Percentiles rank a stretch among this genome's conserved stretches.
phyloP scores from a whole-genome alignment of 2,888 invertebrate genomes.

The Heliconius aoede region DNA sequence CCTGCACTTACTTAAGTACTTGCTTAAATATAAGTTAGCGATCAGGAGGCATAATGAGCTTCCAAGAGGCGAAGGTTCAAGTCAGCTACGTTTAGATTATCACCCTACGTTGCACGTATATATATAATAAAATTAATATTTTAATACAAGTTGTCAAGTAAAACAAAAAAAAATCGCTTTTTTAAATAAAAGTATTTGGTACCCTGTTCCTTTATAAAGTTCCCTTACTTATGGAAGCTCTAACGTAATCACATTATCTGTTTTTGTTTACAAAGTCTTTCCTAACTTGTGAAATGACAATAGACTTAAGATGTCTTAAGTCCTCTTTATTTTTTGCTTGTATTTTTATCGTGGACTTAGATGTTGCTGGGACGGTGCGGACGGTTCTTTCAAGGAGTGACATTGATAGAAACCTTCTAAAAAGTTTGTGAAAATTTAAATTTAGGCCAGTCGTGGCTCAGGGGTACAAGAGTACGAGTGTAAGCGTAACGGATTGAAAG shows the following conservation, averaged over 20 bases:
- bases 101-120: not conserved
- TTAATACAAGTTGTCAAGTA: not conserved
- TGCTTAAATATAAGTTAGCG: too few relatives aligned
- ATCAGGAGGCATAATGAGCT: too few relatives aligned
- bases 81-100: too few relatives aligned
- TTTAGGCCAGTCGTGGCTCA: not conserved
- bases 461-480: too few relatives aligned
- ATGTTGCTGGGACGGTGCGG: constrained; percentile 5
- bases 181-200: constrained; percentile 35
- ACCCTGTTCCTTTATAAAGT: constrained; percentile 36
- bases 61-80: too few relatives aligned
- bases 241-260: constrained; percentile 46
- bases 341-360: constrained; percentile 24
- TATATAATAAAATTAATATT: not conserved
- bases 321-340: constrained; percentile 31
- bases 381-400: not conserved
- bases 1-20: too few relatives aligned
- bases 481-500: too few relatives aligned
- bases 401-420: not conserved
- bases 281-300: constrained; percentile 43
- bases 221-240: constrained; percentile 45
- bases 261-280: constrained; percentile 48
- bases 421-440: not conserved
- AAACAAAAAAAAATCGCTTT: constrained; percentile 5
- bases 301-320: constrained; percentile 33